phyloP scores from a whole-genome alignment of 2,888 invertebrate species.

The Neoscelio sp. region DNA sequence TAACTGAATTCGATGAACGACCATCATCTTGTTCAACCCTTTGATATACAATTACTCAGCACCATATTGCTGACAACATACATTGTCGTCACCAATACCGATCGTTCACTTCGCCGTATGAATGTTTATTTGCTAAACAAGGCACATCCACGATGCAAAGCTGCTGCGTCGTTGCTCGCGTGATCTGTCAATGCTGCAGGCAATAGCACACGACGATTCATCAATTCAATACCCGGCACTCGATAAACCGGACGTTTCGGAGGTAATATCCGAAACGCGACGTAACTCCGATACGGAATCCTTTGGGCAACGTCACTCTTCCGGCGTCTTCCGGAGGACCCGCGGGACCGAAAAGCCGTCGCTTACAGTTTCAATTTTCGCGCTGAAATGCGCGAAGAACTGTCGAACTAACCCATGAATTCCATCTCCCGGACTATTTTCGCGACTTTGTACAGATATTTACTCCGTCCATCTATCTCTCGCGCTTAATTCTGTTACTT shows the following conservation, averaged over 20 bases:
- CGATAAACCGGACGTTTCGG: constrained; percentile 71
- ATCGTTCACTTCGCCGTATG: too few species aligned
- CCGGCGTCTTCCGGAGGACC: constrained; percentile 44
- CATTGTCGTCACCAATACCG: too few species aligned
- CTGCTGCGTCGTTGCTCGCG: constrained; percentile 19
- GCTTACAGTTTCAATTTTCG: constrained; percentile 51
- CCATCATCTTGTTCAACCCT: too few species aligned
- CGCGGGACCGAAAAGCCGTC: constrained; percentile 36
- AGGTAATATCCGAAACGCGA: constrained; percentile 70
- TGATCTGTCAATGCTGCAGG: constrained; percentile 75
- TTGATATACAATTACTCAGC: too few species aligned
- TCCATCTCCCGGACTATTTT: constrained; percentile 9
- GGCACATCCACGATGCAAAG: neutral
- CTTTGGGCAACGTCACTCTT: constrained; percentile 59
- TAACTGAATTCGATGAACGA: too few species aligned
- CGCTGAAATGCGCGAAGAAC: constrained; percentile 38
- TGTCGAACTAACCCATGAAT: constrained; percentile 31
- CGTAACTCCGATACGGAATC: constrained; percentile 60
- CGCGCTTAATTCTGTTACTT: too few species aligned
- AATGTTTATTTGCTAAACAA: neutral
- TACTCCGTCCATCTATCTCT: neutral
- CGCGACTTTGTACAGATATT: neutral
- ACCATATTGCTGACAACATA: too few species aligned
- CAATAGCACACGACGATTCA: constrained; percentile 72
- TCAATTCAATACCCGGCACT: constrained; percentile 74